Percentiles rank a stretch among this genome's conserved stretches.
phyloP scores from a whole-genome alignment of 2,797 vertebrate species.

The Poeciliopsis turneri region DNA sequence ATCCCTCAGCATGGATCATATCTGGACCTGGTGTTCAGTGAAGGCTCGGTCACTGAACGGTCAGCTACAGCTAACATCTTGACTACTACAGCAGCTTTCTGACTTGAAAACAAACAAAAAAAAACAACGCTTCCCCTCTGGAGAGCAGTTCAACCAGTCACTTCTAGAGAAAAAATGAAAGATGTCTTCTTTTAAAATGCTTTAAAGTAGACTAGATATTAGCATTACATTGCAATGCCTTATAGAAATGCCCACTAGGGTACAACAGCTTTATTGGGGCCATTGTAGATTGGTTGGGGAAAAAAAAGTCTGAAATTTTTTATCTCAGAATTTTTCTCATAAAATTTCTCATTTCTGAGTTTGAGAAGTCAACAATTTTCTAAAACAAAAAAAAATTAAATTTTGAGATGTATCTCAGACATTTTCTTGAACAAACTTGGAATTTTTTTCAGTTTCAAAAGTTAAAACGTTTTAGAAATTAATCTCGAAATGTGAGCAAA shows the following conservation, averaged over 20 bases:
- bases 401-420: too few relatives aligned
- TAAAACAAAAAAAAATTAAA: too few relatives aligned
- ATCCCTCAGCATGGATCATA: constrained; percentile 48
- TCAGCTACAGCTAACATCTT: constrained; percentile 58
- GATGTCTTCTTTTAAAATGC: neutral
- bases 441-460: too few relatives aligned
- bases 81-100: constrained; percentile 73
- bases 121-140: constrained; percentile 19
- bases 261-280: too few relatives aligned
- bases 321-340: too few relatives aligned
- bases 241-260: neutral
- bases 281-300: too few relatives aligned
- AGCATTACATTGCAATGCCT: neutral
- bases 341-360: too few relatives aligned
- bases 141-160: constrained; percentile 5
- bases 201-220: neutral
- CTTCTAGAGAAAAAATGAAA: neutral
- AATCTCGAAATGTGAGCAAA: too few relatives aligned
- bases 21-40: constrained; percentile 49
- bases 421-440: too few relatives aligned
- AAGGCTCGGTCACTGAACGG: constrained; percentile 47
- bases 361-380: too few relatives aligned
- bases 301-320: too few relatives aligned
- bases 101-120: constrained; percentile 55
- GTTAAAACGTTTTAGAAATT: too few relatives aligned